phyloP scores from a whole-genome alignment of 2,113 vertebrate species.

The Phrynocephalus versicolor region DNA sequence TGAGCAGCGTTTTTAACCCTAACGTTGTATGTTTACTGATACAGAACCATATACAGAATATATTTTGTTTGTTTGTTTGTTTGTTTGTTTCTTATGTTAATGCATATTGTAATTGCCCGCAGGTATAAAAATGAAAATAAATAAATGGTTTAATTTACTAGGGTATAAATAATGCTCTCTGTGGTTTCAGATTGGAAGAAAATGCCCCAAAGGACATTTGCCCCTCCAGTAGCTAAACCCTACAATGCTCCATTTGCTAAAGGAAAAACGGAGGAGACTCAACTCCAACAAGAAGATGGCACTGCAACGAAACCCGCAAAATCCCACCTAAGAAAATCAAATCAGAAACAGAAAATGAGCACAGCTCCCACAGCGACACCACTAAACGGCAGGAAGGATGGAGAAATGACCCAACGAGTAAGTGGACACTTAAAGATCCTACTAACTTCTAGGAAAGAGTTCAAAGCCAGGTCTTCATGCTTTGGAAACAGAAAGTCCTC shows the following conservation, averaged over 20 bases:
- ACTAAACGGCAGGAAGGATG: background rate
- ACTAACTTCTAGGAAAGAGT: background rate
- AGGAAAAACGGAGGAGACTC: background rate
- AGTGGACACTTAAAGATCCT: too few species aligned
- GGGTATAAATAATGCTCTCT: background rate
- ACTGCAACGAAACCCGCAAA: background rate
- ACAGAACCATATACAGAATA: too few species aligned
- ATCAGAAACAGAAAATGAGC: background rate
- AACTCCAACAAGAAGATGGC: background rate
- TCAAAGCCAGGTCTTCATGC: background rate
- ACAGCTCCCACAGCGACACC: background rate
- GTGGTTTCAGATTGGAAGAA: conserved; percentile 11
- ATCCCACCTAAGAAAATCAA: background rate
- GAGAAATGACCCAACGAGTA: background rate
- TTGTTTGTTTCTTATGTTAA: too few species aligned
- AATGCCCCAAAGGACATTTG: background rate
- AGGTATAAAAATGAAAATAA: too few species aligned
- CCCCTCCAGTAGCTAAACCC: background rate
- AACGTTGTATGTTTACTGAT: too few species aligned
- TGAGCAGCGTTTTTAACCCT: too few species aligned
- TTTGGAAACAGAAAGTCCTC: too few species aligned
- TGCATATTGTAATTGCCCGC: too few species aligned
- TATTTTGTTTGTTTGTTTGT: too few species aligned
- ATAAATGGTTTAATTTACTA: background rate
- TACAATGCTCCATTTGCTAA: background rate